Evolutionary conservation across 2,888 invertebrate species (phyloP), one percentile per base, ranked within the genome.

Genomic region (Coecobrya sp.): DNA sequence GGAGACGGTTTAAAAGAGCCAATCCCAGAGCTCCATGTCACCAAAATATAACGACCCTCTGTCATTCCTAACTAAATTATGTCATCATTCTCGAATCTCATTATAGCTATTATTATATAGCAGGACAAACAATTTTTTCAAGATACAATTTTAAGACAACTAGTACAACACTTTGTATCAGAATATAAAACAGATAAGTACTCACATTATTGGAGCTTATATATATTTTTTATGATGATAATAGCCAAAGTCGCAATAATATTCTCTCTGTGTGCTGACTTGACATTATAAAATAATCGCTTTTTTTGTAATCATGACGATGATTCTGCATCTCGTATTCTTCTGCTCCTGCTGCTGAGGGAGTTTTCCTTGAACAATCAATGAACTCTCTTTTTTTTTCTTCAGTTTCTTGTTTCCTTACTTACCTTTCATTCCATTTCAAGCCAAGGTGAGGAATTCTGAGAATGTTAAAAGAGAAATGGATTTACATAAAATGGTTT

Each of bases 281-380:
- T 42, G 19, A 45, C 45, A 45, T 76, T 42, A 42, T 11, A 45
- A 76, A 45, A 76, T 22, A 36, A n/a, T 42, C 13, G 22, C 45
- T 22, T 25, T 45, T 25, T 10, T n/a, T n/a, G n/a, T n/a, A n/a
- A n/a, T n/a, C n/a, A n/a, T 79, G 16, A 7, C 36, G 3, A 36
- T 45, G 30, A 55, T n/a, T n/a, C n/a, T 68, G 62, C 45, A 79
- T 79, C 79, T 87, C n/a, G n/a, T n/a, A n/a, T n/a, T 36, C n/a
- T 19, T 36, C 36, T 81, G 7, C 27, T 79, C 36, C 22, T 76
- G 76, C 22, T 82, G n/a, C 65, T n/a, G 36, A 89, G 89, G 89
- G 82, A 89, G 89, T 89, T 89, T 89, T 89, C 89, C 89, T 89
- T 89, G 89, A 89, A 89, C 89, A 89, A 89, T 89, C 89, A 89